Conservation (phyloP, 2,797 vertebrate species). For the Pteropus rufus region DNA sequence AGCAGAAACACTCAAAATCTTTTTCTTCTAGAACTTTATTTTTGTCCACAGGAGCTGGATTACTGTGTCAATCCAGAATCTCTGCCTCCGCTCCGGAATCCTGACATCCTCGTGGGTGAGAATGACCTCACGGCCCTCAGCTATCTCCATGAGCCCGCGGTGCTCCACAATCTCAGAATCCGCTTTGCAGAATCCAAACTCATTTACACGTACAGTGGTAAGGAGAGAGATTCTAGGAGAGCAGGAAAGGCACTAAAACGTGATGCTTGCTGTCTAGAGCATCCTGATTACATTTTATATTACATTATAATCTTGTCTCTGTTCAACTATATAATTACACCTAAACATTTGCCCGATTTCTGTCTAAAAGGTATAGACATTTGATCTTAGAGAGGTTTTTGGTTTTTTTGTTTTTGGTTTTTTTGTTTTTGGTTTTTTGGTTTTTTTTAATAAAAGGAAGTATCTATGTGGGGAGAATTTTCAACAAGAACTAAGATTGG, state of each 20-base stretch:
- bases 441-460: not conserved
- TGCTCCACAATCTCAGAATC: constrained; percentile 96
- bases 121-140: constrained; percentile 99
- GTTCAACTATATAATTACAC: not conserved
- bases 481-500: not conserved
- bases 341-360: not conserved
- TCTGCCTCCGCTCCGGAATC: constrained; percentile 94
- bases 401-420: not conserved
- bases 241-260: fast-evolving
- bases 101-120: constrained; percentile 98
- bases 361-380: not conserved
- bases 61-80: constrained; percentile 85
- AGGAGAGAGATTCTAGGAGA: not conserved
- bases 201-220: constrained; percentile 99
- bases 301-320: not conserved
- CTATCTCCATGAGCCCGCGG: constrained; percentile 96
- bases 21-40: not conserved
- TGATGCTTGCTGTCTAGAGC: not conserved
- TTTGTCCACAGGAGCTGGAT: constrained; percentile 83
- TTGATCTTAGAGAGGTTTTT: not conserved
- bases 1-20: not conserved
- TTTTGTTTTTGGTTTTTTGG: too few relatives aligned
- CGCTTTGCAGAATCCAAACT: constrained; percentile 96
- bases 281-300: fast-evolving
- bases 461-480: not conserved